These are phyloP conservation scores for Lottia scabra DNA, from an alignment of 2,888 invertebrate genomes.

Conservation along the genomic window DNA sequence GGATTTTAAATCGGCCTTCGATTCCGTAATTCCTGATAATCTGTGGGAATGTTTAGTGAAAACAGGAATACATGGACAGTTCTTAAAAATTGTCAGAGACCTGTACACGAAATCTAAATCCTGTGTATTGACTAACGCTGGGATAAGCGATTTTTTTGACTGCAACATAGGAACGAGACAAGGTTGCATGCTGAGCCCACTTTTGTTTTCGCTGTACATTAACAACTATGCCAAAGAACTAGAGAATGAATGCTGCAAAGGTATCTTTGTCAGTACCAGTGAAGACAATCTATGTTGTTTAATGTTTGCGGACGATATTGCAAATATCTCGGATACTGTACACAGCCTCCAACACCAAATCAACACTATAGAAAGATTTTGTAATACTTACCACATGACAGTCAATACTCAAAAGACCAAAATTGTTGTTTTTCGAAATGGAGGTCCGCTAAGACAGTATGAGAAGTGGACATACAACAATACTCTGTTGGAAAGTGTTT, in stretches of 20 bases:
- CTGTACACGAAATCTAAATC: too few relatives aligned
- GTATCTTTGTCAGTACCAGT: background rate
- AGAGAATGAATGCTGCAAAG: background rate
- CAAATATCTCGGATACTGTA: conserved; percentile 7
- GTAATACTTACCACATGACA: background rate
- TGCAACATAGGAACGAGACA: too few relatives aligned
- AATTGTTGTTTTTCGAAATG: too few relatives aligned
- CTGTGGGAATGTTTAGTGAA: too few relatives aligned
- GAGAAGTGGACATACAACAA: background rate
- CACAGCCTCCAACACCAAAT: conserved; percentile 8
- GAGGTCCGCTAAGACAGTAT: background rate
- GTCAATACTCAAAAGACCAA: conserved; percentile 1
- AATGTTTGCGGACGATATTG: conserved; percentile 19
- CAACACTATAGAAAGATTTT: conserved; percentile 9
- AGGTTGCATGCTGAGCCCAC: too few relatives aligned
- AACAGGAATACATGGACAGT: too few relatives aligned
- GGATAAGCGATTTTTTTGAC: too few relatives aligned
- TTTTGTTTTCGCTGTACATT: background rate
- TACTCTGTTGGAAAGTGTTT: background rate
- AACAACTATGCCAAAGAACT: background rate
- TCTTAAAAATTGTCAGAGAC: too few relatives aligned
- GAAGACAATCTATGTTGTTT: conserved; percentile 11
- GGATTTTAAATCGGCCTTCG: too few relatives aligned
- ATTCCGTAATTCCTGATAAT: too few relatives aligned
- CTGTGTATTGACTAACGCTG: too few relatives aligned